Evolutionary conservation across 2,113 vertebrate genomes (phyloP).

Genomic region (Rhinopomastus cyanomelas): DNA sequence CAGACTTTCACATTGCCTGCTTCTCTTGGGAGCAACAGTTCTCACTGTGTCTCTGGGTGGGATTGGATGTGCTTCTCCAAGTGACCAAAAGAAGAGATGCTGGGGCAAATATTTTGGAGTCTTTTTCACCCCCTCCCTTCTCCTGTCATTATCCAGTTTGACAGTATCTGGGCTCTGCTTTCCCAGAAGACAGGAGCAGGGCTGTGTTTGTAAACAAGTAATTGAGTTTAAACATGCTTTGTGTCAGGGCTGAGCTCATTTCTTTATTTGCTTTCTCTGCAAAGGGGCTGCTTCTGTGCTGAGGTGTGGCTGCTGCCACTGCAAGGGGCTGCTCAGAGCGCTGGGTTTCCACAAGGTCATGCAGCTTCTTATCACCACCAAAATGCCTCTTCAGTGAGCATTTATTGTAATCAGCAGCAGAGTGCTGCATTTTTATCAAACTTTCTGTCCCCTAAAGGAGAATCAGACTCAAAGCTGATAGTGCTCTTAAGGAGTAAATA

Average conservation of each 20-base stretch:
- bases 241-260: slow-evolving; percentile 32
- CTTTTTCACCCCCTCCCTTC: not conserved
- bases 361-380: slow-evolving; percentile 32
- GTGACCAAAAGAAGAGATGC: slow-evolving; percentile 16
- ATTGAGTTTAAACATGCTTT: slow-evolving; percentile 59
- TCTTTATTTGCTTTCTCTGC: not conserved
- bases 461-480: slow-evolving; percentile 25
- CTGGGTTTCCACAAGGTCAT: not conserved
- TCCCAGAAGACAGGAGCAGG: slow-evolving; percentile 31
- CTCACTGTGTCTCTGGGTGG: not conserved
- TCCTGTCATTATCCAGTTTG: slow-evolving; percentile 37
- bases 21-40: slow-evolving; percentile 43
- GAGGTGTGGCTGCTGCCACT: not conserved
- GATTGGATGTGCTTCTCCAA: not conserved
- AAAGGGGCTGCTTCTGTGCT: not conserved
- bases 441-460: slow-evolving; percentile 42
- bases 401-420: slow-evolving; percentile 25
- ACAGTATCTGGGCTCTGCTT: slow-evolving; percentile 59
- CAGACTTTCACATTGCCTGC: slow-evolving; percentile 67
- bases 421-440: slow-evolving; percentile 48
- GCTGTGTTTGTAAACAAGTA: slow-evolving; percentile 46
- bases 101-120: not conserved
- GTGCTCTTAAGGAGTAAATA: slow-evolving; percentile 22
- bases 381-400: not conserved
- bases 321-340: not conserved